Evolutionary conservation across 2,797 vertebrate genomes (phyloP), one percentile per base, ranked within the genome.

Genomic region (Spizella passerina): DNA sequence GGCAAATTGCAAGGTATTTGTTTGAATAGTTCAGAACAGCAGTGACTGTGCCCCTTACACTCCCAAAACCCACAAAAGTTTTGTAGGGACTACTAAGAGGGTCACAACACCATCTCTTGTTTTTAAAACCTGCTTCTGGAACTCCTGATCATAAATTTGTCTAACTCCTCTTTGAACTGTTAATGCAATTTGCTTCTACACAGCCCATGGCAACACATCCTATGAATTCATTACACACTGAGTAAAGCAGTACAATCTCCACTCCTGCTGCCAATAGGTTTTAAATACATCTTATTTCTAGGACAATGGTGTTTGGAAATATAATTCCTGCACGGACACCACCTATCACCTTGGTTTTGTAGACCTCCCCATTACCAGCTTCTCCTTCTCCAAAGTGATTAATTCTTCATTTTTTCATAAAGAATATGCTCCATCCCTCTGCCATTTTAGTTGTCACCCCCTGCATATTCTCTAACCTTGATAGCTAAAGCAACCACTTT

Each of bases 1-100:
- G 24, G 18, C 34, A 46, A 81, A 41, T 0, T 29, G 18, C 16
- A 65, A 64, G 17, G 9, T 1, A 68, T 9, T 46, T 0, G 1
- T 52, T 6, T 36, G 7, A 26, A 50, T 4, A 32, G 14, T 5
- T 46, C 3, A 0, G 32, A 61, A 65, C 7, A 86, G 12, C 50
- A 52, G 13, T 8, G 23, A 56, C 39, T 49, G 10, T 18, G 24
- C 3, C 20, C 4, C 50, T 66, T 70, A 32, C 2, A 6, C 12
- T 38, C n/a, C 18, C 43, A 77, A 76, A 38, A 60, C 3, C 41
- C 38, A 60, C 19, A 55, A 6, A 20, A 14, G 19, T 49, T 63
- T 44, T 47, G 12, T 41, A 27, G 52, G 20, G 55, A 56, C 22
- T 38, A 49, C 23, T 39, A 39, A 68, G 32, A 43, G 12, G 4